Evolutionary conservation across 2,888 invertebrate genomes (phyloP).

Genomic region (Eupithecia centaureata): DNA sequence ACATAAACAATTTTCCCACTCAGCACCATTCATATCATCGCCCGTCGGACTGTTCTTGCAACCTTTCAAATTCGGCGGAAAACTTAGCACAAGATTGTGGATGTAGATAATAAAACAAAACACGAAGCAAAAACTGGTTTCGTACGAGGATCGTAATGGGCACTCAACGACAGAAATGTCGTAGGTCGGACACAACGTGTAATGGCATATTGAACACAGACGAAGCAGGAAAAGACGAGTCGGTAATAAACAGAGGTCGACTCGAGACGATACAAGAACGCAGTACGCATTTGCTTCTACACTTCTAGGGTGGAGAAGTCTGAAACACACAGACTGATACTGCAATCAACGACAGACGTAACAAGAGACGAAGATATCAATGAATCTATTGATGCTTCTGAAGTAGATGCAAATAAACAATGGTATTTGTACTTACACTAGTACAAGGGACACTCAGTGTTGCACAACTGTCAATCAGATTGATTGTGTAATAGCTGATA

Average conservation of each 20-base stretch:
- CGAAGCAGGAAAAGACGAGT: slow-evolving; percentile 51
- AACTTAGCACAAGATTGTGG: slow-evolving; percentile 31
- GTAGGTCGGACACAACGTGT: slow-evolving; percentile 45
- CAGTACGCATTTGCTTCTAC: slow-evolving; percentile 51
- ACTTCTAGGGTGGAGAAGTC: slow-evolving; percentile 42
- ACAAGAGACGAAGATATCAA: slow-evolving; percentile 62
- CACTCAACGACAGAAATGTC: slow-evolving; percentile 46
- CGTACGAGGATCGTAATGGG: slow-evolving; percentile 45
- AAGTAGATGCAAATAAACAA: slow-evolving; percentile 31
- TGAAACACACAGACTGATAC: slow-evolving; percentile 49
- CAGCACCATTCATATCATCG: slow-evolving; percentile 44
- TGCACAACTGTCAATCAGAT: slow-evolving; percentile 18
- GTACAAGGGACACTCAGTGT: slow-evolving; percentile 9
- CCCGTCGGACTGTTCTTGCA: slow-evolving; percentile 21
- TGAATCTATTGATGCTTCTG: slow-evolving; percentile 47
- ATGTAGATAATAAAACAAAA: slow-evolving; percentile 32
- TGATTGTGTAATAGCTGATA: slow-evolving; percentile 17
- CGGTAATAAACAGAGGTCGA: slow-evolving; percentile 52
- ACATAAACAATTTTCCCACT: slow-evolving; percentile 58
- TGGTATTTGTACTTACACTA: neutral
- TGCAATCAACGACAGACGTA: slow-evolving; percentile 60
- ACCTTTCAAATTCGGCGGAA: slow-evolving; percentile 30
- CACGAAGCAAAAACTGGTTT: slow-evolving; percentile 47
- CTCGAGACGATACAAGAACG: slow-evolving; percentile 37
- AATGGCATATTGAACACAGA: slow-evolving; percentile 50